These are phyloP conservation scores for Oryzaephilus surinamensis DNA, from an alignment of 1,140 invertebrate species.

Conservation along the genomic window DNA sequence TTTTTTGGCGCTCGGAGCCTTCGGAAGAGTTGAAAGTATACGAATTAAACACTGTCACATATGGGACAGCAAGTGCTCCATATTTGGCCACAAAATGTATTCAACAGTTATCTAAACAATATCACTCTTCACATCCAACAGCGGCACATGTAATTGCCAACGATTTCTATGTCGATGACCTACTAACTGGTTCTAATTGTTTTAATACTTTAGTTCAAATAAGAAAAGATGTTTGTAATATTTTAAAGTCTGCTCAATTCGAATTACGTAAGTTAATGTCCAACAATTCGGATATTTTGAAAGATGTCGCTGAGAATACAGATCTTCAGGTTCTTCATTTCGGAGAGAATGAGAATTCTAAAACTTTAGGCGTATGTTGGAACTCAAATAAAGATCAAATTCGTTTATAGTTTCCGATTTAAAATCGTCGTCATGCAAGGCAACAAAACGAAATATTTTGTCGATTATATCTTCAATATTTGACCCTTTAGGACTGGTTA, in stretches of 20 bases:
- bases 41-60: no score
- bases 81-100: constrained; percentile 29
- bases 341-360: constrained; percentile 19
- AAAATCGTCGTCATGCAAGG: no score
- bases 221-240: constrained; percentile 12
- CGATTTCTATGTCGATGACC: constrained; percentile 40
- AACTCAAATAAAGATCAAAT: constrained; percentile 7
- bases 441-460: constrained; percentile 25
- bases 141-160: constrained; percentile 20
- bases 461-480: constrained; percentile 19
- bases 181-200: constrained; percentile 27
- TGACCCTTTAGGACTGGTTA: constrained; percentile 18
- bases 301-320: constrained; percentile 4
- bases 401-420: constrained; percentile 8
- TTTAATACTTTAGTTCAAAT: constrained; percentile 10
- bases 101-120: constrained; percentile 24
- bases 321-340: constrained; percentile 13
- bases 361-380: constrained; percentile 21
- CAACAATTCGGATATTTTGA: constrained; percentile 13
- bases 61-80: constrained; percentile 28
- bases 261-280: constrained; percentile 22
- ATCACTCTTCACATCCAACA: constrained; percentile 15
- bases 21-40: no score
- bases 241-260: constrained; percentile 14
- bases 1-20: no score